Percentiles rank a stretch among this genome's conserved stretches.
These are phyloP conservation scores for Eremophila alpestris DNA, from an alignment of 2,797 vertebrate genomes.

Conservation along the genomic window DNA sequence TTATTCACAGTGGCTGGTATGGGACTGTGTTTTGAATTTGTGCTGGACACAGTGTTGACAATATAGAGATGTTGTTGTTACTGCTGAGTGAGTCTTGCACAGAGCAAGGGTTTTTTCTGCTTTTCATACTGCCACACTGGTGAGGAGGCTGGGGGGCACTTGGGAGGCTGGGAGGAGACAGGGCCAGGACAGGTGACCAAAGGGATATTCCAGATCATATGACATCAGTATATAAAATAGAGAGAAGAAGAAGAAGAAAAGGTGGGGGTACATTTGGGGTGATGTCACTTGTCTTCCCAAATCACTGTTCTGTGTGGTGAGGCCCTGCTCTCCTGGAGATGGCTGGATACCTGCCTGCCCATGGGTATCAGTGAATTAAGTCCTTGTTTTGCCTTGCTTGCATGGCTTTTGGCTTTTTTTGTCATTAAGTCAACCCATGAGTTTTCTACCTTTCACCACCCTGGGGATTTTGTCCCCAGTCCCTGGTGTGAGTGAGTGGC, in stretches of 20 bases:
- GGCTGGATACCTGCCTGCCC: not conserved
- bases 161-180: not conserved
- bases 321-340: not conserved
- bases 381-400: not conserved
- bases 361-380: not conserved
- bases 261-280: rapidly evolving
- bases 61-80: not conserved
- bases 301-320: not conserved
- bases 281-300: not conserved
- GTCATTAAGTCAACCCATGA: not conserved
- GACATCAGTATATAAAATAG: not conserved
- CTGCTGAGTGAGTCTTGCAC: not conserved
- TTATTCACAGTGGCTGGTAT: not conserved
- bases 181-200: not conserved
- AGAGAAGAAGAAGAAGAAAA: not conserved
- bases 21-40: not conserved
- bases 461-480: not conserved
- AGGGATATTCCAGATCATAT: not conserved
- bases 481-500: not conserved
- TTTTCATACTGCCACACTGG: not conserved
- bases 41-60: not conserved
- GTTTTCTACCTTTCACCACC: not conserved
- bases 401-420: not conserved
- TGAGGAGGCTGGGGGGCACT: not conserved
- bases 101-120: not conserved